These are phyloP conservation scores for Amphiprion ocellaris DNA, from an alignment of 2,113 vertebrate species.

Conservation along the genomic window DNA sequence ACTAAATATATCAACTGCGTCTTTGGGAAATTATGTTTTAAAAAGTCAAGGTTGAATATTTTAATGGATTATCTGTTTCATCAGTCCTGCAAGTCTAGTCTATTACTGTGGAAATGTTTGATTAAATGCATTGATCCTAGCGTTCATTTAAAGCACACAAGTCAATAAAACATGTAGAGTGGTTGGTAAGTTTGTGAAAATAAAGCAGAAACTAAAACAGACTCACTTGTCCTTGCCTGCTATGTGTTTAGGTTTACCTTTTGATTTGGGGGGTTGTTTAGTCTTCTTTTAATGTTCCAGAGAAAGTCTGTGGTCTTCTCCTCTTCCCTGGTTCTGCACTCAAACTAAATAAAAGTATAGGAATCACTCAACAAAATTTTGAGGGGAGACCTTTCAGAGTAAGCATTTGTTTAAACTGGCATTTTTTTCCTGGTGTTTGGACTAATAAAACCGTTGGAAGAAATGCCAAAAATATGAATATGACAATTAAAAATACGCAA, in stretches of 20 bases:
- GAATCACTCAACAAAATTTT: background rate
- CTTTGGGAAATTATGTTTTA: no score
- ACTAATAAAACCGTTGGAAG: no score
- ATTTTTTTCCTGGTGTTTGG: background rate
- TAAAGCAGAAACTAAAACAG: conserved; percentile 27
- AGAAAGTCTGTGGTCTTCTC: conserved; percentile 53
- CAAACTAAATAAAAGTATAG: background rate
- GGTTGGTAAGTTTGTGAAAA: conserved; percentile 28
- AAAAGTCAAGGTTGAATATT: no score
- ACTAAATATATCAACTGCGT: background rate
- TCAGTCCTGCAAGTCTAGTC: no score
- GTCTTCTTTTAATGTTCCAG: conserved; percentile 52
- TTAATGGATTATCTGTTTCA: no score
- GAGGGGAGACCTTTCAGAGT: background rate
- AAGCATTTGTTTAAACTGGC: background rate
- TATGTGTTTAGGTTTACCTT: conserved; percentile 37
- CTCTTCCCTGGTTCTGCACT: conserved; percentile 12
- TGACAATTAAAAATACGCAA: no score
- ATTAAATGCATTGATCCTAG: no score
- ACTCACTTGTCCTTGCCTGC: conserved; percentile 1
- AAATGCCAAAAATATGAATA: no score
- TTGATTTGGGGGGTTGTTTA: conserved; percentile 52
- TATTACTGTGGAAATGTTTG: no score
- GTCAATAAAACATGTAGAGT: background rate
- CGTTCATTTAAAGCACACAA: background rate